A percentile compares a stretch with the other conserved stretches of the same genome.
Evolutionary conservation across 2,113 vertebrate species (phyloP).

Genomic region (Recurvirostra avosetta): DNA sequence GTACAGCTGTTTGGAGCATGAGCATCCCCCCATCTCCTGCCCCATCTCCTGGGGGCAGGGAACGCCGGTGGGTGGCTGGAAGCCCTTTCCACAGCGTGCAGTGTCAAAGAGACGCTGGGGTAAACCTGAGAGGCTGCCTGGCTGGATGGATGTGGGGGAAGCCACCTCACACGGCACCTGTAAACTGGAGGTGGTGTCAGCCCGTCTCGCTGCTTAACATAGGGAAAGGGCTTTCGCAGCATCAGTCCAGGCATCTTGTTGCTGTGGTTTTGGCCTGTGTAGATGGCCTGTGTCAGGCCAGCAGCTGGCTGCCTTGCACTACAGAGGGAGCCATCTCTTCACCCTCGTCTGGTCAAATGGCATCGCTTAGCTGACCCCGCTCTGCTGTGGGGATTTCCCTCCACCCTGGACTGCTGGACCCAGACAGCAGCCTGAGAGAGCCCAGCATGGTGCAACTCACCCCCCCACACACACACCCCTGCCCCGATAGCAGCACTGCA

Average conservation of each 20-base stretch:
- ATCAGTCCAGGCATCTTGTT: background rate
- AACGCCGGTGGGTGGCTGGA: background rate
- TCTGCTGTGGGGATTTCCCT: background rate
- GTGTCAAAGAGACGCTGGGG: accelerated
- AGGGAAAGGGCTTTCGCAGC: background rate
- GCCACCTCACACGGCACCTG: background rate
- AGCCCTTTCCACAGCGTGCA: background rate
- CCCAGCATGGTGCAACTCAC: too few relatives aligned
- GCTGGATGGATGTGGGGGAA: background rate
- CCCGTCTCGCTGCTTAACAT: accelerated
- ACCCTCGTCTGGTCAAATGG: background rate
- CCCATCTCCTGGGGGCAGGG: accelerated
- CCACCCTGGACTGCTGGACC: background rate
- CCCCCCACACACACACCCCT: background rate
- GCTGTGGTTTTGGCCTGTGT: background rate
- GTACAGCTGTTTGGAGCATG: background rate
- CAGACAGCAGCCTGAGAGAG: background rate
- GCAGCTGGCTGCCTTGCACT: background rate
- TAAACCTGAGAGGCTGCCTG: background rate
- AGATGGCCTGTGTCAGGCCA: background rate
- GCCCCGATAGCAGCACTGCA: background rate
- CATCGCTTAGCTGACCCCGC: accelerated
- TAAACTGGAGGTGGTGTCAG: background rate
- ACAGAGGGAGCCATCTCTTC: background rate
- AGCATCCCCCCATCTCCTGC: background rate